Base-by-base conservation (phyloP, 2,888 invertebrate genomes). In the Euzophera pinguis region DNA sequence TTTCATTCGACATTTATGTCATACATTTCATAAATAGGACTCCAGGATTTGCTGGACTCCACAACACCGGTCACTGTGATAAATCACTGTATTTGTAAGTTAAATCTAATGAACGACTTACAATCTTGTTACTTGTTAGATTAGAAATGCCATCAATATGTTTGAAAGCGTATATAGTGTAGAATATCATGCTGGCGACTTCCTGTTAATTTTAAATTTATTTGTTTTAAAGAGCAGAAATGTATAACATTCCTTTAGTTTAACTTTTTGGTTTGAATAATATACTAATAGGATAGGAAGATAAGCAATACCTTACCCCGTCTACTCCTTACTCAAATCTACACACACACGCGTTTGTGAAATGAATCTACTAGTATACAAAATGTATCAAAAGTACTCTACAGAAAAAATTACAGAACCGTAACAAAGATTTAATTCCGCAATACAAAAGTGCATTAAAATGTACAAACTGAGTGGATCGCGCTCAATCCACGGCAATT, bases 401-500 rank as follows among this genome's bases (percentile, higher is more conserved):
- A 38, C 22, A 5, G 22, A 38, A 13, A 12, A 43, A n/a, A n/a
- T n/a, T n/a, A n/a, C n/a, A n/a, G n/a, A n/a, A 43, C 29, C 16
- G 10, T 22, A 22, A 22, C 42, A 27, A 27, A 6, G 9, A 43
- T 13, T 13, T 8, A 4, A 45, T 32, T 45, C 4, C 14, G 6
- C 16, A 10, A 32, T 32, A 34, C 32, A 34, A 45, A 45, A 16
- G 16, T 34, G 32, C 45, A 13, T 32, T 32, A 14, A 45, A 29
- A 45, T 22, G 22, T 41, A 10, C 29, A 9, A 32, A 45, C 43
- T 45, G 13, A 32, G 27, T 14, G 5, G 34, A 13, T 38, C 27
- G 39, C 38, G 29, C 39, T 29, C 49, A 50, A 38, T 38, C 39
- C 39, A 29, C 49, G 38, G 49, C 49, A 50, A 50, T 50, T 50